These are phyloP conservation scores for Phasia obesa DNA, from an alignment of 2,888 invertebrate genomes.

Conservation along the genomic window DNA sequence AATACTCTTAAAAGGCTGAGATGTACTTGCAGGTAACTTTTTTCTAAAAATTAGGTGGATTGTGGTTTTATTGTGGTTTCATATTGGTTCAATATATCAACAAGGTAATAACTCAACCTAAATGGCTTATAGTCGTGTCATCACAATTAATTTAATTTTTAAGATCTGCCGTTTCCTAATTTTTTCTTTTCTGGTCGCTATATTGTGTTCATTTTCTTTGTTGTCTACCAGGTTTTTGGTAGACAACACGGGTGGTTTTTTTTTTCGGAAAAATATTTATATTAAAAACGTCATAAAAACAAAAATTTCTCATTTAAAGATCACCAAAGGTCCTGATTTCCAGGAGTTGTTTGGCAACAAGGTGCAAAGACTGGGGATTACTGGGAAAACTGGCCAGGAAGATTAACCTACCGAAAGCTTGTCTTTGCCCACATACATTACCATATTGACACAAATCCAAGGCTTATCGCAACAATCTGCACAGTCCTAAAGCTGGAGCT, in stretches of 20 bases:
- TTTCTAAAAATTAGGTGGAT: too few species aligned
- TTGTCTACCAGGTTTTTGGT: slow-evolving; percentile 86
- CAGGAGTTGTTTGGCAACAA: slow-evolving; percentile 85
- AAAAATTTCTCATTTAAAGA: slow-evolving; percentile 80
- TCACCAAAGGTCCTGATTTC: slow-evolving; percentile 86
- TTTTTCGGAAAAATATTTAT: background rate
- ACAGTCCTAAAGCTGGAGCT: slow-evolving; percentile 77
- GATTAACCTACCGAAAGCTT: slow-evolving; percentile 52
- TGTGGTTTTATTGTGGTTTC: slow-evolving; percentile 80
- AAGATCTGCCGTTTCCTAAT: slow-evolving; percentile 78
- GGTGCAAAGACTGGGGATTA: slow-evolving; percentile 80
- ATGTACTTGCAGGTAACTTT: too few species aligned
- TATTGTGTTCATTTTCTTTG: slow-evolving; percentile 84
- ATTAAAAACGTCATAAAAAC: background rate
- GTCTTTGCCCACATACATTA: slow-evolving; percentile 18
- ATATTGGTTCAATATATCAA: slow-evolving; percentile 82
- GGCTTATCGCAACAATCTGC: slow-evolving; percentile 76
- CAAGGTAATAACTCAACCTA: slow-evolving; percentile 79
- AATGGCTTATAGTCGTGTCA: too few species aligned
- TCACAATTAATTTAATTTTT: too few species aligned
- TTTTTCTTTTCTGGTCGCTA: slow-evolving; percentile 83
- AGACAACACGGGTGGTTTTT: too few species aligned
- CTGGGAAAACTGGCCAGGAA: slow-evolving; percentile 70
- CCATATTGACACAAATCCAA: slow-evolving; percentile 71
- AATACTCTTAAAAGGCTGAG: background rate